Evolutionary conservation across 92 coral and sea anemone species (phyloP), one percentile per base, ranked within the genome.

Genomic region (Porites evermanni): DNA sequence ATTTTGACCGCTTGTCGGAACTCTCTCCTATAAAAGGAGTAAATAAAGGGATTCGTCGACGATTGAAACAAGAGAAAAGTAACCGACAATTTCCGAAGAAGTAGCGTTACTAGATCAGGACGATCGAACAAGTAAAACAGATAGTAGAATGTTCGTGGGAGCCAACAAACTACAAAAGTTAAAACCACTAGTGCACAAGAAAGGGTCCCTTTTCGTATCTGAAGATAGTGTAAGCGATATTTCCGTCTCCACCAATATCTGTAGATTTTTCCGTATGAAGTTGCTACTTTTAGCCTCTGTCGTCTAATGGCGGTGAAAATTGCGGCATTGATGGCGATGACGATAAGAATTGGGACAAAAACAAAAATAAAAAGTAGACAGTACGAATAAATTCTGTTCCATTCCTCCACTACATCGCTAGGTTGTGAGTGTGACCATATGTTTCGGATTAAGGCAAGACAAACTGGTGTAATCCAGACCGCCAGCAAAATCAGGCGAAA

Each of bases 21-120:
- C 75, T 93, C 96, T 14, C 77, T 77, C 58, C 96, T 67, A 53
- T 93, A 93, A 79, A 93, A 93, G 3, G 92, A 93, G 64, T 93
- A 93, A 67, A 93, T 91, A 6, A 93, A 67, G 1, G 96, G 93
- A 50, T 93, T 93, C 10, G 87, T 77, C 38, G 91, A 85, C 20
- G 94, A 91, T 71, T 93, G 96, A 64, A 93, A 74, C 12, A 93
- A 70, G 7, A 93, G 79, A 75, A 91, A 93, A 29, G 90, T 74
- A 38, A 93, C 86, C 1, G 96, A 88, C 72, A 91, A 16, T 78
- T 93, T 93, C 8, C 85, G 79, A 13, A 89, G 90, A 14, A 85
- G 24, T 12, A 81, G 84, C 14, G 84, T 83, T 14, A 70, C 88
- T 1, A 85, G 50, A 10, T 92, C 93, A 11, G 78, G 86, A 65